Base-by-base conservation (phyloP, 1,140 invertebrate species). In the Sitophilus oryzae region DNA sequence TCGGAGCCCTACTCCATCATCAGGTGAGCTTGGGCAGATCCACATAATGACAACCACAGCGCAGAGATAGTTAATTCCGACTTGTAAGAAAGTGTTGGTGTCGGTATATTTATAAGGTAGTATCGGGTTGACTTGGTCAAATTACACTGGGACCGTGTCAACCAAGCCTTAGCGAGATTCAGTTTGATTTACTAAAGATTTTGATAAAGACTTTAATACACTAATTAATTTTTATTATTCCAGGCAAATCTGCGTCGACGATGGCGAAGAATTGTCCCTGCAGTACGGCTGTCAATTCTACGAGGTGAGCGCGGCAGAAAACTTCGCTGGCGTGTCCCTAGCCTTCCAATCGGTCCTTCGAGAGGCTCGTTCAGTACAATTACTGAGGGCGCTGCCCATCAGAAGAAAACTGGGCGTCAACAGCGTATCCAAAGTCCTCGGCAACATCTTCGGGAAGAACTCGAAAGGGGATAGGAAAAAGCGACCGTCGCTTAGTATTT, bases 251-350 rank as follows among this genome's bases (percentile, higher is more conserved):
- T 83, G 82, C 65, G 85, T 89, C 8, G 86, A 88, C 63, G 87
- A 88, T 61, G 89, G 88, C 14, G 86, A 89, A 63, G 85, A 89
- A 67, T 62, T 89, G 30, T 88, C 88, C 0, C 69, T 89, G 43
- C 79, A 84, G 42, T 86, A 83, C 65, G 83, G 86, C 11, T 91
- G 88, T 67, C 87, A 88, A 66, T 91, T 90, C 71, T 90, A 88
- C 70, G 88, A 91, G 72, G 87, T 92, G 50, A 89, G 87, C 44
- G 88, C 88, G 10, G 88, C 88, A 11, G 88, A 91, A 66, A 86
- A 83, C 68, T 83, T 80, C 50, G 82, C 85, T 1, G 86, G 86
- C 18, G 86, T 89, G 0, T 84, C 82, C 30, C 73, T 89, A 40
- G 86, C 86, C 1, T 92, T 91, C 71, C 87, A 90, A 62, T 84